Evolutionary conservation across 2,113 vertebrate genomes (phyloP).

Genomic region (Melanerpes formicivorus): DNA sequence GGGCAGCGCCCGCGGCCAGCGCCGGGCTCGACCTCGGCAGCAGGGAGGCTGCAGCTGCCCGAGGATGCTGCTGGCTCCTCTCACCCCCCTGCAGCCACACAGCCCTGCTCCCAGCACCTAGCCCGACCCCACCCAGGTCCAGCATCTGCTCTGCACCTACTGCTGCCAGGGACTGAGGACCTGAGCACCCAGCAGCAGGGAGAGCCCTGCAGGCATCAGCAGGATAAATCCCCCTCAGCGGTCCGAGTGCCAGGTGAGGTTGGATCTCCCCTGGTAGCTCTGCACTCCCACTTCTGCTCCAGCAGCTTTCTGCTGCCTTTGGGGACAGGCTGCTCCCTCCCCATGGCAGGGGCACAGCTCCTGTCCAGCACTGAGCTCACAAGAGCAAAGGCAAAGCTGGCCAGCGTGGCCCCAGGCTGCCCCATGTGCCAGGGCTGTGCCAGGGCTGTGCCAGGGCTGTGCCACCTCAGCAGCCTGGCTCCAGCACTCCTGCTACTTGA

Average conservation of each 20-base stretch:
- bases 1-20: slow-evolving; percentile 29
- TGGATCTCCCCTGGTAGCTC: neutral
- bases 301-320: neutral
- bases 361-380: neutral
- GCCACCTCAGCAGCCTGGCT: neutral
- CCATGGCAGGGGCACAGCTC: neutral
- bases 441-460: fast-evolving
- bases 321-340: neutral
- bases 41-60: neutral
- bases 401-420: fast-evolving
- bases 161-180: fast-evolving
- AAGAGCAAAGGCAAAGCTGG: neutral
- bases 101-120: neutral
- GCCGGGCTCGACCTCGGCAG: neutral
- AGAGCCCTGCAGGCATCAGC: fast-evolving
- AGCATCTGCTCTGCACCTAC: fast-evolving
- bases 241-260: neutral
- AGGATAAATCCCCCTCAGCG: neutral
- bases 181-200: fast-evolving
- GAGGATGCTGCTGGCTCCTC: neutral
- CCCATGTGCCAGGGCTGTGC: fast-evolving
- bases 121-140: fast-evolving
- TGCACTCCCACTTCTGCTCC: neutral
- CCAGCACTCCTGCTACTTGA: neutral
- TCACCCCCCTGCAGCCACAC: neutral